Percentiles rank a stretch among this genome's conserved stretches.
Conservation (phyloP, 2,797 vertebrate species). For the Epinephelus coioides region DNA sequence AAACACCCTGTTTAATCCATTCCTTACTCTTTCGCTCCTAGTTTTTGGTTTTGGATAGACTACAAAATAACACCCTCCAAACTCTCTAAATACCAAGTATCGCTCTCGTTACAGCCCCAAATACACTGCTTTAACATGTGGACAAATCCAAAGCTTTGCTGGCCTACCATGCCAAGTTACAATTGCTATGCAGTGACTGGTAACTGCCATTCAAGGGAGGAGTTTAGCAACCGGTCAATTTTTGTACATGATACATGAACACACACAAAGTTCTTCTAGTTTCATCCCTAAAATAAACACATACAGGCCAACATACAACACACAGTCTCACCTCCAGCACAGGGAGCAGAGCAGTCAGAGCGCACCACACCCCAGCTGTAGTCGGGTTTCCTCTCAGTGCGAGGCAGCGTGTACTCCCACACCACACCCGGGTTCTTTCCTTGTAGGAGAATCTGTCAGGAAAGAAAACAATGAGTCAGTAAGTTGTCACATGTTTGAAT, state of each 20-base stretch:
- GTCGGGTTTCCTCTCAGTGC: conserved; percentile 84
- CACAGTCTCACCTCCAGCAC: conserved; percentile 87
- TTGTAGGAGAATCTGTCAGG: conserved; percentile 92
- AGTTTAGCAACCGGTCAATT: background rate
- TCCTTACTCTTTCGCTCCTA: background rate
- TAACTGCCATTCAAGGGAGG: background rate
- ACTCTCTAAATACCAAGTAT: background rate
- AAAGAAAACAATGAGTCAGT: conserved; percentile 43
- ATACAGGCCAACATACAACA: background rate
- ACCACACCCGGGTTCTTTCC: conserved; percentile 94
- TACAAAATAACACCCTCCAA: background rate
- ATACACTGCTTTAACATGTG: background rate
- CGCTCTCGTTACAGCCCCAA: background rate
- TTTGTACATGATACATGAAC: no score
- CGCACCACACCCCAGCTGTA: conserved; percentile 92
- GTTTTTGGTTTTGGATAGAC: background rate
- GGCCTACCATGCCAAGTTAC: background rate
- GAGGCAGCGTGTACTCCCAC: conserved; percentile 95
- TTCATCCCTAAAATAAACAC: background rate
- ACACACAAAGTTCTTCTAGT: background rate
- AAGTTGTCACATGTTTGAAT: conserved; percentile 4
- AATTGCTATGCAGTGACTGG: background rate
- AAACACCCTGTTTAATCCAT: background rate
- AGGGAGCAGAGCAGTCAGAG: conserved; percentile 92
- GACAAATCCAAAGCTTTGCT: background rate